Conservation (phyloP, 1,140 invertebrate genomes). For the Sitophilus oryzae region DNA sequence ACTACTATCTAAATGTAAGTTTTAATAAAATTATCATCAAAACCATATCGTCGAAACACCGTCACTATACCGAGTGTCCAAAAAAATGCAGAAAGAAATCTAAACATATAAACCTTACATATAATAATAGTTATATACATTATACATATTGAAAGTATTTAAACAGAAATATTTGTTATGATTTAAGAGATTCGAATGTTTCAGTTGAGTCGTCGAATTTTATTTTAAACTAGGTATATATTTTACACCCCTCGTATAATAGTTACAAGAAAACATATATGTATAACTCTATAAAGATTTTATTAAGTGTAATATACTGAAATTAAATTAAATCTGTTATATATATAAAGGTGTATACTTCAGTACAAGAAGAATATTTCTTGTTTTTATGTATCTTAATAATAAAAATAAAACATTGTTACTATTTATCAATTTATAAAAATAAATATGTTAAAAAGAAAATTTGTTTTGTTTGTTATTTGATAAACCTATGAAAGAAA, state of each 20-base stretch:
- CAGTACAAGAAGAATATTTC: slow-evolving; percentile 20
- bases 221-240: neutral
- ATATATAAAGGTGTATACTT: slow-evolving; percentile 15
- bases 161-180: neutral
- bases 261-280: neutral
- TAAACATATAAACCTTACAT: neutral
- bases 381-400: slow-evolving; percentile 24
- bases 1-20: neutral
- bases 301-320: slow-evolving; percentile 8
- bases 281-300: neutral
- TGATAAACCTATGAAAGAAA: too few species aligned
- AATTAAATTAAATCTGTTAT: neutral
- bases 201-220: neutral
- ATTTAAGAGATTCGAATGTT: neutral
- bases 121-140: too few species aligned
- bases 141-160: neutral
- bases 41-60: neutral
- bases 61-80: neutral
- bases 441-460: slow-evolving; percentile 20
- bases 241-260: too few species aligned
- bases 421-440: slow-evolving; percentile 26
- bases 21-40: neutral
- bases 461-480: neutral
- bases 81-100: neutral
- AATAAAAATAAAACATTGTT: slow-evolving; percentile 23